Base-by-base conservation (phyloP, 1,140 invertebrate species). In the Tribolium castaneum region DNA sequence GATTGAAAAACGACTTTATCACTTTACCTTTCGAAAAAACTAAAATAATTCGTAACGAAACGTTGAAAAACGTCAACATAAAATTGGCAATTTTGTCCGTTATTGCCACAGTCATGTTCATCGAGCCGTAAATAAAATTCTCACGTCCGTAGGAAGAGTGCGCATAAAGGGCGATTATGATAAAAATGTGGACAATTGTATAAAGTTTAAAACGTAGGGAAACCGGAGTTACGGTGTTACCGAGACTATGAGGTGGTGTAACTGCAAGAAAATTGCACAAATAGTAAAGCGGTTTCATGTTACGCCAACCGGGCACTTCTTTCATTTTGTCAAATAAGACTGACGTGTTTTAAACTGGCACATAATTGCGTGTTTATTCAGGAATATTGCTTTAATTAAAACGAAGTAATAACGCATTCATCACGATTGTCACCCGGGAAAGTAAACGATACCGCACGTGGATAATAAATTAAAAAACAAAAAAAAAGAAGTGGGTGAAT, bases 71-170 rank as follows among this genome's bases (percentile, higher is more conserved):
- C 12, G 25, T 35, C 19, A 66, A 14, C 30, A 35, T 66, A n/a
- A 66, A 35, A 35, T 66, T 66, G 12, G 59, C 59, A 1, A 66
- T 22, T 35, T 66, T 66, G 12, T 66, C 59, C 7, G 59, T 66
- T 0, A 66, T 25, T 1, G 59, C 25, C n/a, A 66, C 59, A 6
- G 59, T 66, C n/a, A 34, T 14, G 12, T 66, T 30, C 59, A 66
- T 35, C 0, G 19, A 12, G 6, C n/a, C 7, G 13, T 66, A 66
- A 5, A 66, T 13, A 12, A 13, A 66, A 9, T 34, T 66, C 12
- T 66, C 59, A 14, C 59, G 25, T 9, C 59, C 59, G 12, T 66
- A 66, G 6, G 25, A 35, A 4, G 59, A 66, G 12, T 66, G 59
- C 3, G 13, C 13, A 30, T 66, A 66, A 30, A 66, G 25, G 6